Conservation (phyloP, 1,140 invertebrate genomes). For the Scaptodrosophila lebanonensis region DNA sequence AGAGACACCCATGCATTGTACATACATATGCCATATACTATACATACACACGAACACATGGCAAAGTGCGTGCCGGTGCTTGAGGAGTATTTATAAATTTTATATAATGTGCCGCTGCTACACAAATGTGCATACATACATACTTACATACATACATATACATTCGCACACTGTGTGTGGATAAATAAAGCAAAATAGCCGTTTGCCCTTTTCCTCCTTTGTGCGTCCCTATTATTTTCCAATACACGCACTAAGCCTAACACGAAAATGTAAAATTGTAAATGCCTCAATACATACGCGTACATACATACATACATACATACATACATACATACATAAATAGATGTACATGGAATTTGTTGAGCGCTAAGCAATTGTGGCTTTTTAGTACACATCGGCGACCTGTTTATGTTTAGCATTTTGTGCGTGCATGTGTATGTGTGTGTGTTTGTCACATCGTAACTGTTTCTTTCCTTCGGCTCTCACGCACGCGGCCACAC, state of each 20-base stretch:
- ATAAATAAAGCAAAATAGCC: conserved; percentile 60
- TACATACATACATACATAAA: neutral
- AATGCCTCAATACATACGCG: conserved; percentile 10
- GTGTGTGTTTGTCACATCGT: neutral
- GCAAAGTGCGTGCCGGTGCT: conserved; percentile 36
- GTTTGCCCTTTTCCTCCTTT: conserved; percentile 54
- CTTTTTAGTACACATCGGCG: conserved; percentile 56
- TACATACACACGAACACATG: neutral
- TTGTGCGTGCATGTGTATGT: conserved; percentile 6
- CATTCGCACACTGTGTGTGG: conserved; percentile 9
- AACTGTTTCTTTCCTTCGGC: conserved; percentile 1
- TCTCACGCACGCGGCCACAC: conserved; percentile 16
- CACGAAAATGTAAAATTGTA: conserved; percentile 55
- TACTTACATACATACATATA: neutral
- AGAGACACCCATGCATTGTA: conserved; percentile 1
- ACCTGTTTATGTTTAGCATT: conserved; percentile 28
- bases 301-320: conserved; percentile 47
- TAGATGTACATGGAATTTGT: conserved; percentile 40
- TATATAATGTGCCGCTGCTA: conserved; percentile 60
- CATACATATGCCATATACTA: neutral
- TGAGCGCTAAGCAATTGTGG: conserved; percentile 63
- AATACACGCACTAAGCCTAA: conserved; percentile 66
- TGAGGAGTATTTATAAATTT: conserved; percentile 72
- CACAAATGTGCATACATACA: conserved; percentile 17
- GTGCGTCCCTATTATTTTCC: conserved; percentile 56